These are phyloP conservation scores for rat (Rattus norvegicus) DNA, from an alignment of 2,113 vertebrate genomes.

Conservation along the genomic window DNA sequence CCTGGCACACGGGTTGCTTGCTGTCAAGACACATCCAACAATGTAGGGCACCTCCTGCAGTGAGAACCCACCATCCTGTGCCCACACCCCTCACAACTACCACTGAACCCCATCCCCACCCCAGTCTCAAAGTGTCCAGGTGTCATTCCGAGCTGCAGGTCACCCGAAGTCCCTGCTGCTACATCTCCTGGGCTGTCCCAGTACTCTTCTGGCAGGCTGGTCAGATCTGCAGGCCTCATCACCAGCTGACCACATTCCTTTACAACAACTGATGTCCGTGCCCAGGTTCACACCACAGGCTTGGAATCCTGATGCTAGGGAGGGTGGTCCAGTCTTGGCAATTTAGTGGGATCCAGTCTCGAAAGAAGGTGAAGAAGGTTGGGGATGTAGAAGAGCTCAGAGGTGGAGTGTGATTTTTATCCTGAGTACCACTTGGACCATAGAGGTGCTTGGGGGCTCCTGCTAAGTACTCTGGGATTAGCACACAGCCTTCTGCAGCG, in stretches of 20 bases:
- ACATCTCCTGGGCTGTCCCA: not conserved
- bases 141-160: rapidly evolving
- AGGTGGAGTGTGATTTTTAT: not conserved
- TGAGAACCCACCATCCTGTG: not conserved
- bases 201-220: rapidly evolving
- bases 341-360: not conserved
- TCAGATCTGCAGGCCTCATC: not conserved
- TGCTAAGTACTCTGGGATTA: not conserved
- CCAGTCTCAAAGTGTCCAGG: not conserved
- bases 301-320: not conserved
- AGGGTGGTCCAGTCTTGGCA: not conserved
- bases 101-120: no score
- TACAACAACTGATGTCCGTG: not conserved
- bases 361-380: not conserved
- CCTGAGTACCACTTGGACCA: rapidly evolving
- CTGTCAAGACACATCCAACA: not conserved
- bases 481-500: not conserved
- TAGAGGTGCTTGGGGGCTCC: not conserved
- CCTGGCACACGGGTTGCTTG: not conserved
- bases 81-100: not conserved
- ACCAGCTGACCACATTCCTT: rapidly evolving
- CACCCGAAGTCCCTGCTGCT: rapidly evolving
- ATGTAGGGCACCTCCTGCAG: not conserved
- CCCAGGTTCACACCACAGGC: not conserved
- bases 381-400: not conserved